Percentiles rank a stretch among this genome's conserved stretches.
Evolutionary conservation across 2,888 invertebrate genomes (phyloP).

Genomic region (Resseliella maxima): DNA sequence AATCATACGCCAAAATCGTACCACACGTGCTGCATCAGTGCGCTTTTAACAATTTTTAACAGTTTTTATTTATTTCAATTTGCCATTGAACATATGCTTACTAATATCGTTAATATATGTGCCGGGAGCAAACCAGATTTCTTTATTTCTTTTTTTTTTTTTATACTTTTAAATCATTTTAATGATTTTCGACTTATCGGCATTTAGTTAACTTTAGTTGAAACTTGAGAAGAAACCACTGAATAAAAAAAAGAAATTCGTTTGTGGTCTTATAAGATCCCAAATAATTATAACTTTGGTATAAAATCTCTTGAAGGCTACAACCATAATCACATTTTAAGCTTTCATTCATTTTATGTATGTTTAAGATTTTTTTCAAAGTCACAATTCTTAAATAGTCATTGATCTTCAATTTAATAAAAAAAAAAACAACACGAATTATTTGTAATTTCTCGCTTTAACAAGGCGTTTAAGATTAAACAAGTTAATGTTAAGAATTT

Average conservation of each 20-base stretch:
- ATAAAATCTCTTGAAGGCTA: background rate
- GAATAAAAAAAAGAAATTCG: no score
- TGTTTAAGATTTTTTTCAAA: background rate
- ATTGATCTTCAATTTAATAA: background rate
- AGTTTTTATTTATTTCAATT: background rate
- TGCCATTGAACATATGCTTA: background rate
- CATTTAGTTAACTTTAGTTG: no score
- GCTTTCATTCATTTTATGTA: background rate
- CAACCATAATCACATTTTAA: background rate
- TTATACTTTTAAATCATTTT: no score
- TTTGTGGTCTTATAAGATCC: no score
- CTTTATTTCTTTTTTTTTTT: no score
- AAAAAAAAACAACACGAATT: no score
- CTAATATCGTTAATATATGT: no score
- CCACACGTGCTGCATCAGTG: conserved; percentile 32
- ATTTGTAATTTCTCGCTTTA: no score
- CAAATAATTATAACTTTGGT: no score
- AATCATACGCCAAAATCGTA: background rate
- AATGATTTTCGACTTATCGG: no score
- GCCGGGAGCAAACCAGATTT: no score
- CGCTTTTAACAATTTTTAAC: background rate
- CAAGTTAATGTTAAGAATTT: background rate
- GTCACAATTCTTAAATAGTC: background rate
- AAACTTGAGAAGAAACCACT: no score
- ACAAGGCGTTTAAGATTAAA: background rate